Evolutionary conservation across 2,113 vertebrate genomes (phyloP).

Genomic region (Chroicocephalus ridibundus): DNA sequence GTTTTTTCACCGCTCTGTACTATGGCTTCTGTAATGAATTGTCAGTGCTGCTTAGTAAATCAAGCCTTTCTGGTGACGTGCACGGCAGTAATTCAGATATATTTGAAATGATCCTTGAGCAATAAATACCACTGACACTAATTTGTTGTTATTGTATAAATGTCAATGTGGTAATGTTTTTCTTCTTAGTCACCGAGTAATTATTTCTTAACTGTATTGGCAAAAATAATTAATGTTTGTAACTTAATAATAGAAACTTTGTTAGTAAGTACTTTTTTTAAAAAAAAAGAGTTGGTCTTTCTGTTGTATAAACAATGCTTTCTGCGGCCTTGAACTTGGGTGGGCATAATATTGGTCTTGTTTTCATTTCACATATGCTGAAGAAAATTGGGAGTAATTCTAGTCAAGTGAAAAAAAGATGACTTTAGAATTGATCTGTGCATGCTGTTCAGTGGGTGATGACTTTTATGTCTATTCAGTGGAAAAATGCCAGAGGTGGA

Average conservation of each 20-base stretch:
- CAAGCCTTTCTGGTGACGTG: background rate
- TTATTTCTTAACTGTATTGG: background rate
- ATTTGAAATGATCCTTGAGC: background rate
- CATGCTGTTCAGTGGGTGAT: background rate
- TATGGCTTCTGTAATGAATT: background rate
- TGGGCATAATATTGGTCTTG: background rate
- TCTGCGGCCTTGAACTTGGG: background rate
- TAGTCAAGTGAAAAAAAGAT: background rate
- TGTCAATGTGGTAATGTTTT: background rate
- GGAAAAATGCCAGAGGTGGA: slow-evolving; percentile 95
- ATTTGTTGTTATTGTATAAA: background rate
- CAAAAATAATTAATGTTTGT: background rate
- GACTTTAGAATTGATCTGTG: background rate
- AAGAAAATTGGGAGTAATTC: background rate
- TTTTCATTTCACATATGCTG: background rate
- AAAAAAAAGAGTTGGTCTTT: background rate
- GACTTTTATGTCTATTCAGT: slow-evolving; percentile 63
- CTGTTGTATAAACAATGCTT: background rate
- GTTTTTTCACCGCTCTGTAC: background rate
- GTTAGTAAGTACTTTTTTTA: background rate
- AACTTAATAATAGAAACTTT: background rate
- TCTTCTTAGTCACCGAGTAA: background rate
- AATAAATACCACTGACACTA: background rate
- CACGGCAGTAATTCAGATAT: background rate
- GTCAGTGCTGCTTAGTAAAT: background rate